Percentiles rank a stretch among this genome's conserved stretches.
These are phyloP conservation scores for Pristionchus exspectatus DNA, from an alignment of 2,888 invertebrate genomes.

Conservation along the genomic window DNA sequence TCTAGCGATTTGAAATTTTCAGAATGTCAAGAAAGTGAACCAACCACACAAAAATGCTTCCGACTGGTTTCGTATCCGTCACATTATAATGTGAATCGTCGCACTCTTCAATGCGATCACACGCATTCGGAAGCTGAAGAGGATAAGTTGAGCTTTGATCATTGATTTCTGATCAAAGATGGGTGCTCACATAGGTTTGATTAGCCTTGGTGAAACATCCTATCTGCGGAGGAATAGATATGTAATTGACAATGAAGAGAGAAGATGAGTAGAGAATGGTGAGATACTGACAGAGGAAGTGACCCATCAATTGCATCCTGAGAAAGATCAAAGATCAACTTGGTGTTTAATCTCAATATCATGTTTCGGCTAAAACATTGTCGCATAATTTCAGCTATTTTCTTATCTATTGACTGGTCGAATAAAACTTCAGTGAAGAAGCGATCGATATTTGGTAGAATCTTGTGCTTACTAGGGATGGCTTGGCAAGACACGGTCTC, in stretches of 20 bases:
- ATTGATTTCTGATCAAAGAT: not conserved
- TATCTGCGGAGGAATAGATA: not conserved
- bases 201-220: not conserved
- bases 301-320: constrained; percentile 35
- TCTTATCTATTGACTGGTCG: not conserved
- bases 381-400: not conserved
- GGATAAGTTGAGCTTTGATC: not conserved
- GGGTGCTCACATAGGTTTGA: too few species aligned
- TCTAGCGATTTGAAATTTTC: not conserved
- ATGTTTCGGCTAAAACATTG: not conserved
- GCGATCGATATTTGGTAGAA: not conserved
- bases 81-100: not conserved
- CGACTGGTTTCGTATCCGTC: constrained; percentile 9
- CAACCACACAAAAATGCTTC: constrained; percentile 15
- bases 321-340: constrained; percentile 16
- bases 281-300: constrained; percentile 48
- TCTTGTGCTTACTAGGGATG: not conserved
- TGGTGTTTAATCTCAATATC: not conserved
- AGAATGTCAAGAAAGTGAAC: not conserved
- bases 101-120: constrained; percentile 12
- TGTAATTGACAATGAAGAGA: constrained; percentile 45
- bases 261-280: constrained; percentile 44
- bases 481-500: too few species aligned
- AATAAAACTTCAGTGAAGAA: not conserved
- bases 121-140: not conserved